Evolutionary conservation across 2,797 vertebrate genomes (phyloP).

Genomic region (Protosalanx chinensis): DNA sequence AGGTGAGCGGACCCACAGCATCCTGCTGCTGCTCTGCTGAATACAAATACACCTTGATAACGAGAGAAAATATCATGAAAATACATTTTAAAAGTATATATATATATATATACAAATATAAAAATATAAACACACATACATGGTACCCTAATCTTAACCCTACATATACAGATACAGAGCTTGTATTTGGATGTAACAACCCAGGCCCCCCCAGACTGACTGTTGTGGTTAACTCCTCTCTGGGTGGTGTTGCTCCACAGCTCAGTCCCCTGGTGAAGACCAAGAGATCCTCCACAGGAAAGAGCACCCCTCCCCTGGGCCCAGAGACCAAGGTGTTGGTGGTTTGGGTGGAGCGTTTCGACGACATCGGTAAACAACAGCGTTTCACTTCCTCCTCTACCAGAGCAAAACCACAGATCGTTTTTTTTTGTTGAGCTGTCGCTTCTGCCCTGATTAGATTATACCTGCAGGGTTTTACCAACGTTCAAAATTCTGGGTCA

Average conservation of each 20-base stretch:
- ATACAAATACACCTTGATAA: too few relatives aligned
- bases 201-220: too few relatives aligned
- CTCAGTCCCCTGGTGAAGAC: conserved; percentile 87
- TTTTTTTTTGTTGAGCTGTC: not conserved
- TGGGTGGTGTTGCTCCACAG: conserved; percentile 46
- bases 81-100: too few relatives aligned
- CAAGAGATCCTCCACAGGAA: conserved; percentile 85
- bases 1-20: conserved; percentile 66
- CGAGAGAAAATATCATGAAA: too few relatives aligned
- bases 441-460: not conserved
- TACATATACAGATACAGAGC: too few relatives aligned
- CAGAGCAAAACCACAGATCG: not conserved
- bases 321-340: conserved; percentile 95
- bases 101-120: too few relatives aligned
- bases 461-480: not conserved
- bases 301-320: conserved; percentile 86
- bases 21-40: not conserved
- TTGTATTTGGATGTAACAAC: too few relatives aligned
- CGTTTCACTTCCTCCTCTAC: not conserved
- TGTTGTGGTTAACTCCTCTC: not conserved
- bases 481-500: not conserved
- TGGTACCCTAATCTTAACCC: too few relatives aligned
- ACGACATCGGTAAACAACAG: conserved; percentile 84
- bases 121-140: too few relatives aligned
- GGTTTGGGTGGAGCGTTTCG: conserved; percentile 94